Conservation (phyloP, 2,888 invertebrate genomes). For the Amphipyra tragopoginis region DNA sequence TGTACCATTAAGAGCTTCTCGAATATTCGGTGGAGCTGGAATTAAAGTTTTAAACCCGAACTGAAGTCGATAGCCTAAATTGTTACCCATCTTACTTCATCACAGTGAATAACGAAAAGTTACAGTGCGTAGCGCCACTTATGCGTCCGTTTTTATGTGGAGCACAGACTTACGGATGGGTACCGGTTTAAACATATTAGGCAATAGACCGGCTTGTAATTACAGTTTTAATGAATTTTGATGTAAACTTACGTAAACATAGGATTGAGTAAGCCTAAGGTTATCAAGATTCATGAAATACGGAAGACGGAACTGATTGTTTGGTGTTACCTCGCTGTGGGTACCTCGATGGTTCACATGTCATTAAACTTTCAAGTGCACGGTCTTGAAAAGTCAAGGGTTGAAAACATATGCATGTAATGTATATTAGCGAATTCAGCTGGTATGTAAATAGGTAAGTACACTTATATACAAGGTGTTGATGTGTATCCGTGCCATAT, state of each 20-base stretch:
- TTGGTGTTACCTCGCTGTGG: conserved; percentile 31
- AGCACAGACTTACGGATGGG: neutral
- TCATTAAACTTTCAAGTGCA: conserved; percentile 31
- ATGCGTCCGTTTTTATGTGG: conserved; percentile 12
- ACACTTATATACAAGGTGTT: no score
- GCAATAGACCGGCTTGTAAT: conserved; percentile 9
- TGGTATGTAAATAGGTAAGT: no score
- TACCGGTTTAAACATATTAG: conserved; percentile 23
- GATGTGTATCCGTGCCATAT: no score
- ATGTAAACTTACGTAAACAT: conserved; percentile 33
- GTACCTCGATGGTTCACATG: neutral
- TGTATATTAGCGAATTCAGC: neutral
- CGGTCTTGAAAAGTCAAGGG: conserved; percentile 30
- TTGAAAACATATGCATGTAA: neutral
- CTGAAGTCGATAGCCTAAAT: neutral
- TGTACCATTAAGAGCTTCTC: no score
- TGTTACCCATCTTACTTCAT: neutral
- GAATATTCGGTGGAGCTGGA: no score
- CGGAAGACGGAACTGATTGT: conserved; percentile 50
- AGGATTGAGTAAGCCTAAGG: conserved; percentile 47
- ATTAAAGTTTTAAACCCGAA: no score
- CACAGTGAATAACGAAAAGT: conserved; percentile 6
- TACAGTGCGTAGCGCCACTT: neutral
- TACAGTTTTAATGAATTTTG: conserved; percentile 20
- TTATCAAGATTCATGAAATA: conserved; percentile 48